Evolutionary conservation across 2,113 vertebrate genomes (phyloP), one percentile per base, ranked within the genome.

Genomic region (Pedionomus torquatus): DNA sequence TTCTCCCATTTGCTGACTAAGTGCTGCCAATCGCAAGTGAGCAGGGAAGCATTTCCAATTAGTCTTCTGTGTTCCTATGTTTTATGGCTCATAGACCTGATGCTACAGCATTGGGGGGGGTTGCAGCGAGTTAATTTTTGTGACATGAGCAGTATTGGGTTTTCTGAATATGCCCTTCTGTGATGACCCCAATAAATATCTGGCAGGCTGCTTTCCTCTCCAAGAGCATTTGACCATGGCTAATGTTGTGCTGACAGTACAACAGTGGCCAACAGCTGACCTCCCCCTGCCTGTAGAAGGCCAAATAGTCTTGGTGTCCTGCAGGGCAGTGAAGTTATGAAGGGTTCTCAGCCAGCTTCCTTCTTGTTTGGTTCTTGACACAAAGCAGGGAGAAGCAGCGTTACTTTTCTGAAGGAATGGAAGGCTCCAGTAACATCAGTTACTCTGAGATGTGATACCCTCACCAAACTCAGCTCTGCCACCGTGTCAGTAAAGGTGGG

Each of bases 81-180:
- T 44, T 31, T 14, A 30, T 0, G 21, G 33, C 21, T 71, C 46
- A 66, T 23, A 41, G 28, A 31, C 39, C 60, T 1, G 0, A 24
- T 48, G 65, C 39, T 30, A 0, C 46, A 12, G 18, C 13, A 6
- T 46, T 30, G 0, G 2, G 24, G 52, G 68, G 20, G 9, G n/a
- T 54, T 68, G 30, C 39, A 48, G 52, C 18, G 60, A 60, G 58
- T 9, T 66, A 6, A 35, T 26, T 41, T 44, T 10, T 39, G 19
- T 74, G 60, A 21, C 0, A 1, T 44, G 66, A 66, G 18, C 28
- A 25, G 33, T 58, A 28, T 54, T 24, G 4, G 23, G 3, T 21
- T 52, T 31, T 57, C 30, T 30, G 5, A 52, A 46, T 41, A 11
- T 14, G 6, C n/a, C 10, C 15, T 61, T 19, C 14, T 48, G 26